Conservation (phyloP, 1,140 invertebrate genomes). For the Streblospio benedicti region DNA sequence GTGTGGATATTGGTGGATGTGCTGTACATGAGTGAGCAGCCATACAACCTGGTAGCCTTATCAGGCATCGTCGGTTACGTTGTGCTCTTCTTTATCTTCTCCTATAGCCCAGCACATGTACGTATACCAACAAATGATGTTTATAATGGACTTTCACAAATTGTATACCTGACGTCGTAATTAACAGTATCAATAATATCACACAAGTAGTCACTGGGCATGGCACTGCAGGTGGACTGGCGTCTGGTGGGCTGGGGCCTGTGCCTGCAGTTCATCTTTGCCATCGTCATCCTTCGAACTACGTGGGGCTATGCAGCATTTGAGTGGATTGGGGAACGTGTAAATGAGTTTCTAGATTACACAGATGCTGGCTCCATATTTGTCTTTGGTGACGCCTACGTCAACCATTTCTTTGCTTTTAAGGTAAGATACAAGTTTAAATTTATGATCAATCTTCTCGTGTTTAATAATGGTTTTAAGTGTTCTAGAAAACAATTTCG, state of each 20-base stretch:
- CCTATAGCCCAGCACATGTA: slow-evolving; percentile 30
- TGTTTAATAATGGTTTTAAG: too few relatives aligned
- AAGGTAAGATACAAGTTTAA: too few relatives aligned
- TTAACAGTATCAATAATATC: too few relatives aligned
- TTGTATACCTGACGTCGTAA: too few relatives aligned
- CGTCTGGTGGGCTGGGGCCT: slow-evolving; percentile 58
- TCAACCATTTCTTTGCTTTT: slow-evolving; percentile 35
- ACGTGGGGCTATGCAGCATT: slow-evolving; percentile 65
- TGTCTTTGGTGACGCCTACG: slow-evolving; percentile 64
- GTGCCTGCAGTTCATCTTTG: slow-evolving; percentile 75
- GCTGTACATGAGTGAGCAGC: too few relatives aligned
- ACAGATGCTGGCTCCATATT: slow-evolving; percentile 70
- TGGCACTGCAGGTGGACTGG: slow-evolving; percentile 46
- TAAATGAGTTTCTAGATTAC: slow-evolving; percentile 68
- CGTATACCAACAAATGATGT: not conserved
- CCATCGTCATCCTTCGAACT: slow-evolving; percentile 77
- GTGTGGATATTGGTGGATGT: too few relatives aligned
- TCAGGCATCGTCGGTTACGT: slow-evolving; percentile 32
- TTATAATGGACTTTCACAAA: too few relatives aligned
- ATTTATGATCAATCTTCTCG: too few relatives aligned
- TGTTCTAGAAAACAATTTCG: too few relatives aligned
- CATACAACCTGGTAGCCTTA: slow-evolving; percentile 32
- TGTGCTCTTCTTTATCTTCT: slow-evolving; percentile 34
- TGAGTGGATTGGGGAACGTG: slow-evolving; percentile 64
- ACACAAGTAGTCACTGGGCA: too few relatives aligned